Base-by-base conservation (phyloP, 2,797 vertebrate species). In the Xiphorhynchus erythropygius region DNA sequence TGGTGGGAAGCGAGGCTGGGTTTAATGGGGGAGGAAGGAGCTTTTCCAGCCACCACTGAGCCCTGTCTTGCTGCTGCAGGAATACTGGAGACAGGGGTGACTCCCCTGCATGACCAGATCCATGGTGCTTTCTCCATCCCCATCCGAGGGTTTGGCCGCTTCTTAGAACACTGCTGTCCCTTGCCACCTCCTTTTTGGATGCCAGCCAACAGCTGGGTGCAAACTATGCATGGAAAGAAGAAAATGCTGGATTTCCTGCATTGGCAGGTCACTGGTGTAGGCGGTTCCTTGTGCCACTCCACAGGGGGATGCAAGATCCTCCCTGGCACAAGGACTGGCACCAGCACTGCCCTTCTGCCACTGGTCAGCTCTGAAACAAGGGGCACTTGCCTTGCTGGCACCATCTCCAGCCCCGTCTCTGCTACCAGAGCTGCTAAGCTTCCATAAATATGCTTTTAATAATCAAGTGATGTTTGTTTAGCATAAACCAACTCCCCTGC, bases 401-500 rank as follows among this genome's bases (percentile, higher is more conserved):
- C 44, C 18, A 4, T 25, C 73, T 77, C 39, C 74, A 82, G 92
- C 84, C 71, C 15, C 0, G 3, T 71, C 56, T 89, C 68, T 85
- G 53, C 77, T 85, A 68, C 35, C 6, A 6, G 76, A 82, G 79
- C 59, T 21, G 17, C 86, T 92, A 71, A 84, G 77, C 74, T 76
- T 82, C 56, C 44, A 69, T 96, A 95, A 96, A 94, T 90, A 85
- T 11, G 77, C 70, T 96, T 94, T 90, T 96, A 93, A 94, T 95
- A 96, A 96, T 92, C 93, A 79, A 88, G 71, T 74, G 18, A 41
- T 96, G 84, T 96, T 97, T 96, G 93, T 92, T 96, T 96, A 94
- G 89, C 83, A 85, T 93, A 94, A 94, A 94, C 94, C 95, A 80
- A 63, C 91, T 94, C 93, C 73, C 93, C 79, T 86, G 78, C 37